Conservation (phyloP, 2,888 invertebrate species). For the Protodeltote pygarga region DNA sequence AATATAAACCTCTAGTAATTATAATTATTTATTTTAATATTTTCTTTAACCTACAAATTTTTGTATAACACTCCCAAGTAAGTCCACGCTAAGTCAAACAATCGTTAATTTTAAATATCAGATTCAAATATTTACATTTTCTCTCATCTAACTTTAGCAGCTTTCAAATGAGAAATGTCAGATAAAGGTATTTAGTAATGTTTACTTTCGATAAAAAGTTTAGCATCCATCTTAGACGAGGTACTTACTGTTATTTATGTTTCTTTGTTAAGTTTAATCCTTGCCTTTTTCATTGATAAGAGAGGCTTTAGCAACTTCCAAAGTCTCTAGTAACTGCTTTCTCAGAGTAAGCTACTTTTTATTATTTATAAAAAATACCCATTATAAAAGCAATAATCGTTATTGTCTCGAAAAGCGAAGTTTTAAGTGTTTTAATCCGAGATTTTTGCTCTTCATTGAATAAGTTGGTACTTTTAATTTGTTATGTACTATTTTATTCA, state of each 20-base stretch:
- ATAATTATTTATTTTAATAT: too few relatives aligned
- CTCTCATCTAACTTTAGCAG: slow-evolving; percentile 2
- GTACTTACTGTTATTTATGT: slow-evolving; percentile 63
- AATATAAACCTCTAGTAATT: too few relatives aligned
- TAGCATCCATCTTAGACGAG: slow-evolving; percentile 54
- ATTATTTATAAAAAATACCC: slow-evolving; percentile 39
- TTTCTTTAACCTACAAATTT: too few relatives aligned
- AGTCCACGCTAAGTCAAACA: too few relatives aligned
- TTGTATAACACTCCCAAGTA: too few relatives aligned
- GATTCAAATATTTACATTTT: slow-evolving; percentile 7
- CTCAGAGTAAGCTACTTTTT: slow-evolving; percentile 44
- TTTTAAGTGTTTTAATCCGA: slow-evolving; percentile 32
- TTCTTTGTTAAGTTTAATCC: slow-evolving; percentile 62
- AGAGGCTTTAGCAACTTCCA: slow-evolving; percentile 51
- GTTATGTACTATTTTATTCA: not conserved
- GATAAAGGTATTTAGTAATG: slow-evolving; percentile 54
- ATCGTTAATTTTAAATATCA: slow-evolving; percentile 3
- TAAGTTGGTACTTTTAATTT: slow-evolving; percentile 8
- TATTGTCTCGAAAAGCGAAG: slow-evolving; percentile 32
- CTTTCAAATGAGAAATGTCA: slow-evolving; percentile 12
- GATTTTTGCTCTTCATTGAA: slow-evolving; percentile 28
- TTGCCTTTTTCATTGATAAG: slow-evolving; percentile 62
- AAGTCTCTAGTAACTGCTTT: slow-evolving; percentile 50
- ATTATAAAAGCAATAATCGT: slow-evolving; percentile 33
- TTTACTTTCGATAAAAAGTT: slow-evolving; percentile 66